Conservation (phyloP, 2,113 vertebrate species). For the Malurus melanocephalus region DNA sequence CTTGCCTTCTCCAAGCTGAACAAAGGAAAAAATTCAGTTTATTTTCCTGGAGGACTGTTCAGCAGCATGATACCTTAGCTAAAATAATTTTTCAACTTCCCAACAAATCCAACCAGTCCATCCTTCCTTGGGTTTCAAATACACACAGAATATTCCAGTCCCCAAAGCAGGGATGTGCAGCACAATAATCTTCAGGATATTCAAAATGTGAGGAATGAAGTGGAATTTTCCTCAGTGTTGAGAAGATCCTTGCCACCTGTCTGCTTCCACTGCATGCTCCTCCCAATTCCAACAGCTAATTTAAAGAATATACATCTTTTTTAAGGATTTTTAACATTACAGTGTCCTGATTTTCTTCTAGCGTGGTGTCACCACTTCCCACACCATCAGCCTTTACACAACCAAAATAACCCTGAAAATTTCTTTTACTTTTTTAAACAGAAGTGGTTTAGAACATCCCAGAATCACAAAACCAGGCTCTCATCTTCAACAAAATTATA, state of each 20-base stretch:
- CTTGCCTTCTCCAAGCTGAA: background rate
- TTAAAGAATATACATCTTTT: background rate
- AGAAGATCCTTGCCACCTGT: background rate
- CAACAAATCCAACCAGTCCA: background rate
- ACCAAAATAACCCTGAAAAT: slow-evolving; percentile 14
- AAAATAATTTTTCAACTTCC: background rate
- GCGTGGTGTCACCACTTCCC: slow-evolving; percentile 7
- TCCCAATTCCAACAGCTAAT: background rate
- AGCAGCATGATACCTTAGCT: background rate
- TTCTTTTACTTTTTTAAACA: background rate
- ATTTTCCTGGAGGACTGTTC: background rate
- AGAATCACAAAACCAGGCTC: background rate
- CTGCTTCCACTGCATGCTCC: background rate
- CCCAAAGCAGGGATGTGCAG: background rate
- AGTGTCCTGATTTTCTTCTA: background rate
- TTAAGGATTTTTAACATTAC: background rate
- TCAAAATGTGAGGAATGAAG: background rate
- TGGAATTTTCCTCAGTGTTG: background rate
- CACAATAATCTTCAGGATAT: background rate
- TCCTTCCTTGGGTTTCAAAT: background rate
- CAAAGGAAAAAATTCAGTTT: background rate
- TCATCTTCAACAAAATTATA: background rate
- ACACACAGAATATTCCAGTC: fast-evolving
- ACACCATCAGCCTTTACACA: slow-evolving; percentile 22
- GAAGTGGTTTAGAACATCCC: background rate